Base-by-base conservation (phyloP, 2,888 invertebrate species). In the Pachymerium ferrugineum region DNA sequence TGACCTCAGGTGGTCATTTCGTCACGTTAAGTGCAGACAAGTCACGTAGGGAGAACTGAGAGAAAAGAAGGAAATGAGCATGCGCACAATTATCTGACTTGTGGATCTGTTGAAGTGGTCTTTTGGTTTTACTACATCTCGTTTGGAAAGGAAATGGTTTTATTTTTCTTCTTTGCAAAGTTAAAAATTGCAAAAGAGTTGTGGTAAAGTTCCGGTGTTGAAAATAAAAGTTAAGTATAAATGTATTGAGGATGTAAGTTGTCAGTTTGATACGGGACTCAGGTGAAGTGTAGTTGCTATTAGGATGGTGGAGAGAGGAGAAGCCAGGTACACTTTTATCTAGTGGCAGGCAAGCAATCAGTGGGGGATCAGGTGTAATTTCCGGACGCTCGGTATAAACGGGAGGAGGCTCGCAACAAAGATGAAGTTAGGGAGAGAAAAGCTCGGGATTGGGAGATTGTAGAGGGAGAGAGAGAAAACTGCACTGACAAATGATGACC, bases 401-500 rank as follows among this genome's bases (percentile, higher is more conserved):
- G 71, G 38, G 35, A 38, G 71, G 28, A 35, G 38, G 35, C 19
- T 31, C 33, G 35, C 28, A 38, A 71, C 38, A 35, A 69, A 30
- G 70, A 69, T 33, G 33, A 69, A 69, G 70, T 62, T 62, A 62
- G 62, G 62, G 28, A 62, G 71, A 12, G 71, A 62, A 62, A 62
- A 38, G 16, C 35, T 29, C 25, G 29, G 47, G 70, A 69, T 33
- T 69, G 29, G 62, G 16, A 38, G 42, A 47, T 72, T 72, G 72
- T 30, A 16, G 28, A 71, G 71, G 62, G 35, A n/a, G n/a, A n/a
- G n/a, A n/a, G 71, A 35, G 71, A 62, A 62, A 62, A 38, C 62
- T 28, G 33, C 35, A 28, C 72, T 72, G 72, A 72, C 72, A 72
- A 72, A 72, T 72, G 72, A 72, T 47, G 31, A 47, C 72, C 72